Percentiles rank a stretch among this genome's conserved stretches.
phyloP scores from a whole-genome alignment of 2,113 vertebrate genomes.

The Pollachius pollachius region DNA sequence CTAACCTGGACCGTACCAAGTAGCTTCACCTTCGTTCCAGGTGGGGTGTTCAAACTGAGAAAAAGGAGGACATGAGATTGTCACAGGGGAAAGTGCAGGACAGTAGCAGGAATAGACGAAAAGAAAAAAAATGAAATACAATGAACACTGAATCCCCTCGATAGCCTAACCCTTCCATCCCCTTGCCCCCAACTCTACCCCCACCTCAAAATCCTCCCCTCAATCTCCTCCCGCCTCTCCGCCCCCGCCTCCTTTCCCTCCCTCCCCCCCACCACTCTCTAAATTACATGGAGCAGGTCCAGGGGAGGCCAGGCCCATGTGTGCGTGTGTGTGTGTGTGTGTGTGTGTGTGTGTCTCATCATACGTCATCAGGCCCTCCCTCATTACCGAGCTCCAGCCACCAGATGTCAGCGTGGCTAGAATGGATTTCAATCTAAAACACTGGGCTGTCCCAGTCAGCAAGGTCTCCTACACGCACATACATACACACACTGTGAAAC shows the following conservation, averaged over 20 bases:
- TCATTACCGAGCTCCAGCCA: conserved; percentile 64
- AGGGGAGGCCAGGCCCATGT: conserved; percentile 60
- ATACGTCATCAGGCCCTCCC: conserved; percentile 63
- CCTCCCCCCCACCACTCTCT: conserved; percentile 49
- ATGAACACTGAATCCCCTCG: conserved; percentile 5
- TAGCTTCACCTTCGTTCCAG: conserved; percentile 95
- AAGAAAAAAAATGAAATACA: conserved; percentile 12
- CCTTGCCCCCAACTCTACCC: background rate
- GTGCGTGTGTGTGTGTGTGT: conserved; percentile 47
- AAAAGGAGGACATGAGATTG: background rate
- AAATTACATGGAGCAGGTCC: conserved; percentile 56
- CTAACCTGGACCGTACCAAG: conserved; percentile 84
- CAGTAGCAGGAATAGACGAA: background rate
- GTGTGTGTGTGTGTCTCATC: conserved; percentile 54
- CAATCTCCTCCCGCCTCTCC: background rate
- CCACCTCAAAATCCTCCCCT: background rate
- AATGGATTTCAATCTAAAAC: conserved; percentile 48
- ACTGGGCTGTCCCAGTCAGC: conserved; percentile 42
- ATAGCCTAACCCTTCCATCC: background rate
- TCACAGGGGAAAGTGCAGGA: background rate
- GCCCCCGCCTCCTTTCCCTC: conserved; percentile 13
- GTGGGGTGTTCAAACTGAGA: conserved; percentile 81
- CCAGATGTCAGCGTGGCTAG: background rate
- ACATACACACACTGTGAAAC: conserved; percentile 18
- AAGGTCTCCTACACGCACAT: conserved; percentile 33